Evolutionary conservation across 2,113 vertebrate species (phyloP), one percentile per base, ranked within the genome.

Genomic region (Coptodon rendalli): DNA sequence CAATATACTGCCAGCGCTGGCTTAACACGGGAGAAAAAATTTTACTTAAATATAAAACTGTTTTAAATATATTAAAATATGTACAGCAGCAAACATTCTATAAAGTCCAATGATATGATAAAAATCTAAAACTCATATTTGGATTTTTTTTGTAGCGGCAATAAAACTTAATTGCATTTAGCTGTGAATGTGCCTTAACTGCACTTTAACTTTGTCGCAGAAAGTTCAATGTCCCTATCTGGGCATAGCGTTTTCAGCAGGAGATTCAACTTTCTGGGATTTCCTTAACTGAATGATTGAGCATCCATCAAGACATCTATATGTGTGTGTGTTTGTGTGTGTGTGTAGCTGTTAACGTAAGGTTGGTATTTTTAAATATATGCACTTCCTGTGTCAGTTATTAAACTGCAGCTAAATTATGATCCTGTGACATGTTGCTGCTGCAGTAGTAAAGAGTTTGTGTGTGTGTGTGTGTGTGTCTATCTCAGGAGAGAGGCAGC

Each of bases 401-500:
- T 22, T 48, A 71, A 83, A 22, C 59, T 59, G 89, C 85, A 81
- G 73, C 36, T 87, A 43, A 83, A 68, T 71, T 5, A 6, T 76
- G 61, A 85, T 88, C 36, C 54, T 80, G 83, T 84, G 43, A 86
- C 83, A 56, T 31, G 27, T 73, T 85, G 87, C 80, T 87, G 87
- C 78, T 68, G 84, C 89, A 86, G 84, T 22, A 8, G 29, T 34
- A 61, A 17, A 61, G 14, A 54, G 29, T 17, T 2, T 61, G 31
- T 63, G 17, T 7, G 59, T 54, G n/a, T 63, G 9, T 29, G 14
- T 29, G 43, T 5, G 84, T 83, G 56, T 43, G 81, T 24, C 40
- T 56, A 85, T 89, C 92, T 89, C 88, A 89, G 83, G 91, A 90
- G 92, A 85, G 87, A 89, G 52, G 86, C 90, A 79, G 80, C 87